A percentile compares a stretch with the other conserved stretches of the same genome.
Conservation (phyloP, 2,888 invertebrate species). For the Drosophila aldrichi region DNA sequence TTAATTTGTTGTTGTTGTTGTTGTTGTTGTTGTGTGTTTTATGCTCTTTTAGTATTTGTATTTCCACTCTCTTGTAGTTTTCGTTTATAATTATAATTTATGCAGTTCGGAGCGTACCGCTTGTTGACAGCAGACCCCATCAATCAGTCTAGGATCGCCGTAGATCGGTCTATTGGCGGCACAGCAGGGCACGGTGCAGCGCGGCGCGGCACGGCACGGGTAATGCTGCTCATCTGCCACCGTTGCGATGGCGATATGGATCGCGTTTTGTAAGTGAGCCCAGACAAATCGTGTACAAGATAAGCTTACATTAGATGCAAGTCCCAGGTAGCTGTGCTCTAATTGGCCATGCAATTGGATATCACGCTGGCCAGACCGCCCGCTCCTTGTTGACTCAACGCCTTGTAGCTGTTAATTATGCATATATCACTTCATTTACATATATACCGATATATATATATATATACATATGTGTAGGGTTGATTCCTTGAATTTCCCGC, state of each 20-base stretch:
- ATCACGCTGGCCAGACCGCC: not conserved
- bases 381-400: slow-evolving; percentile 43
- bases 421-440: slow-evolving; percentile 70
- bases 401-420: slow-evolving; percentile 62
- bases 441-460: not conserved
- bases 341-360: slow-evolving; percentile 63
- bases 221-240: slow-evolving; percentile 50
- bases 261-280: slow-evolving; percentile 62
- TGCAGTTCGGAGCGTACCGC: slow-evolving; percentile 64
- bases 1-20: not conserved
- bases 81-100: slow-evolving; percentile 79
- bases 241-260: slow-evolving; percentile 38
- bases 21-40: not conserved
- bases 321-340: slow-evolving; percentile 30
- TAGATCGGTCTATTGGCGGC: slow-evolving; percentile 45
- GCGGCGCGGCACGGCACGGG: slow-evolving; percentile 25
- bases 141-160: slow-evolving; percentile 59
- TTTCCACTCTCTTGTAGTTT: slow-evolving; percentile 34
- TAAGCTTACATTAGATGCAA: slow-evolving; percentile 33
- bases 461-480: not conserved
- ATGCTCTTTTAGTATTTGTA: slow-evolving; percentile 4
- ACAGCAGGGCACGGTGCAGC: slow-evolving; percentile 24
- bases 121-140: slow-evolving; percentile 70
- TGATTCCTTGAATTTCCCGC: slow-evolving; percentile 30
- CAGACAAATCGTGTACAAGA: slow-evolving; percentile 62